Percentiles rank a stretch among this genome's conserved stretches.
Evolutionary conservation across 2,797 vertebrate species (phyloP).

Genomic region (Acanthurus tractus): DNA sequence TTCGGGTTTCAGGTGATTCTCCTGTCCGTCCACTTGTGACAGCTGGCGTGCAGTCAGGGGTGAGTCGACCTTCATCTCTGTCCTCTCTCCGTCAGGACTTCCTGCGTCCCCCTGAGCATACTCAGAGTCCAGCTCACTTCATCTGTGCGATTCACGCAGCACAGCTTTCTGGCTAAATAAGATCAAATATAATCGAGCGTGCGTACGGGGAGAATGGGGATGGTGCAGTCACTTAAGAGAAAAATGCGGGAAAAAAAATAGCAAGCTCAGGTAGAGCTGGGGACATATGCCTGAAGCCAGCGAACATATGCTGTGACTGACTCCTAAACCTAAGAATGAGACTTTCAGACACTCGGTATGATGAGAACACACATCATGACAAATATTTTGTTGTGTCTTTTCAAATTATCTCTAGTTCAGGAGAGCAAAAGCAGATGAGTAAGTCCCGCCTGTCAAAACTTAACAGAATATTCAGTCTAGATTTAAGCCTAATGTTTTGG

Average conservation of each 20-base stretch:
- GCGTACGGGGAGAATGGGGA: conserved; percentile 21
- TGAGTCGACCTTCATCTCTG: conserved; percentile 76
- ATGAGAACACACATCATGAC: conserved; percentile 24
- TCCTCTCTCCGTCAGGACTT: conserved; percentile 59
- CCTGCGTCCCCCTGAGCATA: conserved; percentile 46
- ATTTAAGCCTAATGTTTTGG: conserved; percentile 1
- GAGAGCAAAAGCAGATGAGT: conserved; percentile 21
- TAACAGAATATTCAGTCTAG: not conserved
- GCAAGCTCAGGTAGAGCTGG: conserved; percentile 12
- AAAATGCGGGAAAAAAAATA: not conserved
- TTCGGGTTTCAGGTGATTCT: conserved; percentile 83
- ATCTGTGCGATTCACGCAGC: conserved; percentile 32
- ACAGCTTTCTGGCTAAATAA: conserved; percentile 43
- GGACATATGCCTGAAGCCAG: conserved; percentile 46
- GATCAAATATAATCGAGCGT: conserved; percentile 51
- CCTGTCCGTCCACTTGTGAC: conserved; percentile 73
- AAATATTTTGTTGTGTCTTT: conserved; percentile 35
- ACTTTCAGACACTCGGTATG: conserved; percentile 26
- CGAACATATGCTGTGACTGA: conserved; percentile 49
- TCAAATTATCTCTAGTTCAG: conserved; percentile 28
- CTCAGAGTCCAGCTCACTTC: conserved; percentile 58
- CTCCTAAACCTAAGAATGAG: conserved; percentile 39
- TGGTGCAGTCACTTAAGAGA: conserved; percentile 18
- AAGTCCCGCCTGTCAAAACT: conserved; percentile 6
- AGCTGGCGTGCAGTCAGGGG: conserved; percentile 63